These are phyloP conservation scores for Orycteropus afer DNA, from an alignment of 2,113 vertebrate species.

Conservation along the genomic window DNA sequence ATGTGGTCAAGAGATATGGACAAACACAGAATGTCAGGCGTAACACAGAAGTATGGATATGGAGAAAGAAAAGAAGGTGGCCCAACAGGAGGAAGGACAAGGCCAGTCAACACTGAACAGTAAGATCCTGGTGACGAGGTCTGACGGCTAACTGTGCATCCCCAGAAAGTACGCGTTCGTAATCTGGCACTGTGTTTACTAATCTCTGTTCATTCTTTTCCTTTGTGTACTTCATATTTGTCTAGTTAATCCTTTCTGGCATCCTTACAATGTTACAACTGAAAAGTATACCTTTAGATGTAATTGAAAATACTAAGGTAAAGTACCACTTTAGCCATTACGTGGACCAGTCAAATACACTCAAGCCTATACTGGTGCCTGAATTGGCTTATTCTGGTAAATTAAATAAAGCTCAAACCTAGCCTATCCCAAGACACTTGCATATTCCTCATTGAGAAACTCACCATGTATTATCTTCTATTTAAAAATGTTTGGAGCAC, in stretches of 20 bases:
- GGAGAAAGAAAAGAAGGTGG: background rate
- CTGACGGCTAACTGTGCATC: background rate
- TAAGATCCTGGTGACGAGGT: background rate
- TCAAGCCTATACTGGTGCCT: too few species aligned
- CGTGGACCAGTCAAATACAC: background rate
- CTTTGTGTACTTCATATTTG: background rate
- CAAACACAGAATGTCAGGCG: background rate
- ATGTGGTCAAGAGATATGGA: background rate
- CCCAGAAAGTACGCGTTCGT: background rate
- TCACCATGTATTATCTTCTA: background rate
- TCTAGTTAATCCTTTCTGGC: background rate
- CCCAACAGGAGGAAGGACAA: background rate
- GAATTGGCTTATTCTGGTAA: background rate
- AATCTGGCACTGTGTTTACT: background rate
- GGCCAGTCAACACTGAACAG: background rate
- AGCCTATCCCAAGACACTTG: background rate
- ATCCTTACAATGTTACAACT: background rate
- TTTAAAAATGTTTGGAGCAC: background rate
- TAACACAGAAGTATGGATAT: accelerated
- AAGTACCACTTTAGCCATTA: background rate
- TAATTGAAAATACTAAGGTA: background rate
- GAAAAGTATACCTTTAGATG: background rate
- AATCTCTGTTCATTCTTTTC: background rate
- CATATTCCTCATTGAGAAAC: background rate
- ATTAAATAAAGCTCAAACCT: background rate